Conservation (phyloP, 1,140 invertebrate genomes). For the Asobara japonica region DNA sequence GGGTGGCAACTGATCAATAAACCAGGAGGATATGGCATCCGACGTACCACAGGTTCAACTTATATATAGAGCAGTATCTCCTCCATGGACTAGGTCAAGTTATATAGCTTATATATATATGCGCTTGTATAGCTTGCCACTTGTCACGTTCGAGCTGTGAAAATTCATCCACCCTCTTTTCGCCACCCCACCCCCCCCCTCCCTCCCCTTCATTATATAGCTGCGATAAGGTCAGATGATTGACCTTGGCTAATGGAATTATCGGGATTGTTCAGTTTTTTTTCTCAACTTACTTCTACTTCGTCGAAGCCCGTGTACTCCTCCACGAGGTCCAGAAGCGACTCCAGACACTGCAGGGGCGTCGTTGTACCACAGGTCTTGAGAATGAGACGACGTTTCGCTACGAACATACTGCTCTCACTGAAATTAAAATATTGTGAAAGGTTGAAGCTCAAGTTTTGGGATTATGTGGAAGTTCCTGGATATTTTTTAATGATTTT, state of each 20-base stretch:
- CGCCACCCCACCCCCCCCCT: neutral
- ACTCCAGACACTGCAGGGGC: conserved; percentile 89
- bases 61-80: conserved; percentile 40
- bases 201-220: neutral
- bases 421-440: conserved; percentile 69
- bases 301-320: conserved; percentile 85
- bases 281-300: conserved; percentile 76
- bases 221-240: neutral
- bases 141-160: conserved; percentile 39
- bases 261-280: conserved; percentile 7
- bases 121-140: no score
- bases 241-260: neutral
- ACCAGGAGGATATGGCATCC: conserved; percentile 50
- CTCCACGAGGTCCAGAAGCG: conserved; percentile 85
- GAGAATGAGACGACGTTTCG: conserved; percentile 91
- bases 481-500: neutral
- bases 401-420: conserved; percentile 99
- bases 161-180: neutral
- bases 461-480: neutral
- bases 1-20: conserved; percentile 60
- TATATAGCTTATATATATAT: no score
- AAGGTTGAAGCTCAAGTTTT: neutral
- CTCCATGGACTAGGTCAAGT: conserved; percentile 66
- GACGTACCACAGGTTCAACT: conserved; percentile 51
- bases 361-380: conserved; percentile 99